Conservation (phyloP, 1,140 invertebrate genomes). For the Tetramorium alpestre region DNA sequence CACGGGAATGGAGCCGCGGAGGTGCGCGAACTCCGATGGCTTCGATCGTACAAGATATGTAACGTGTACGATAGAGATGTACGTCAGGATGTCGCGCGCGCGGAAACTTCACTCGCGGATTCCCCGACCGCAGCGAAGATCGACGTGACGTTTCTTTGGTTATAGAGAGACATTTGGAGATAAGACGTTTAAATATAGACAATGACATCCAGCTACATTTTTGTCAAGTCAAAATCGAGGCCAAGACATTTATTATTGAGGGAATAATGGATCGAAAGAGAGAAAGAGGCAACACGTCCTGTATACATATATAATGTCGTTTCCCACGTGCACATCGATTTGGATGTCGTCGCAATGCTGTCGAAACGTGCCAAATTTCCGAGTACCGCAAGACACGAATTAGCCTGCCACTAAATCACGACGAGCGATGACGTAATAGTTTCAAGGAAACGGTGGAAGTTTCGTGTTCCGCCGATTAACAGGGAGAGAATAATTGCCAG, state of each 20-base stretch:
- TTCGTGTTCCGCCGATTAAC: neutral
- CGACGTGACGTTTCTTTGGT: neutral
- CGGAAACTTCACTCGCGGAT: neutral
- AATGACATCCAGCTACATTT: neutral
- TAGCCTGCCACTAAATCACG: neutral
- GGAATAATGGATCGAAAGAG: neutral
- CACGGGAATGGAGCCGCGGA: neutral
- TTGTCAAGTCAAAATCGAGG: neutral
- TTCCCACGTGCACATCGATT: neutral
- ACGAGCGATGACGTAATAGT: neutral
- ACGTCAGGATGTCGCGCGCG: neutral
- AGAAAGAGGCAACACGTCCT: neutral
- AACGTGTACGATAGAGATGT: neutral
- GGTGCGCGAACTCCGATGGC: neutral
- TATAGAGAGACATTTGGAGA: neutral
- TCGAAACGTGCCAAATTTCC: constrained; percentile 6
- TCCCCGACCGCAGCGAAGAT: neutral
- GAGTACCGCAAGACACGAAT: neutral
- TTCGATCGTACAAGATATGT: neutral
- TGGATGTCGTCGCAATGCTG: neutral
- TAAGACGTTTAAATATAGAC: neutral
- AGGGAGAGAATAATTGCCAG: neutral
- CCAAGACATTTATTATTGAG: neutral
- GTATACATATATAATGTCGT: neutral
- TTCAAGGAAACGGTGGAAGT: neutral